phyloP scores from a whole-genome alignment of 2,888 invertebrate genomes.

The Drosophila phalerata region DNA sequence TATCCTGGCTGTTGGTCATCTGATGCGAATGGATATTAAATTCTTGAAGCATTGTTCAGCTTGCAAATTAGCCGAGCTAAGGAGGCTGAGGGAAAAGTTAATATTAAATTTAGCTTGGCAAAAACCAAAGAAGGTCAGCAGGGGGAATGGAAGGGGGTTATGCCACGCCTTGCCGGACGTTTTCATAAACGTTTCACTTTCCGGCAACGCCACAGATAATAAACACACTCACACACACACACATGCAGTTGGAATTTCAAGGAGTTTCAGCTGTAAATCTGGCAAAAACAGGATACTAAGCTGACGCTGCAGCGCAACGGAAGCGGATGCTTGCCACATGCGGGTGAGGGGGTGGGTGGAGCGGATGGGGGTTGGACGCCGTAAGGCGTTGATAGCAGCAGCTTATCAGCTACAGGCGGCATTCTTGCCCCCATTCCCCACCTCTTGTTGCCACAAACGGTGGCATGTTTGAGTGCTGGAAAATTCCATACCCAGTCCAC shows the following conservation, averaged over 20 bases:
- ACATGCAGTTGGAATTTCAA: conserved; percentile 39
- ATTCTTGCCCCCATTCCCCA: neutral
- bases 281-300: conserved; percentile 71
- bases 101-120: conserved; percentile 70
- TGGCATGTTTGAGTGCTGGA: conserved; percentile 38
- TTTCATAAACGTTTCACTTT: conserved; percentile 78
- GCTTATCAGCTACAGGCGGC: conserved; percentile 65
- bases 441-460: neutral
- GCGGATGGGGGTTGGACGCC: conserved; percentile 16
- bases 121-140: conserved; percentile 58
- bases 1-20: conserved; percentile 35
- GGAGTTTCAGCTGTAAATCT: conserved; percentile 73
- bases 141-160: neutral
- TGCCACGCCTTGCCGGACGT: conserved; percentile 59
- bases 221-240: conserved; percentile 18
- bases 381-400: conserved; percentile 75
- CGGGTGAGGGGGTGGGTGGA: conserved; percentile 6
- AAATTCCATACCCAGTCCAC: conserved; percentile 11
- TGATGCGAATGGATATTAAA: conserved; percentile 62
- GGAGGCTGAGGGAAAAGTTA: conserved; percentile 43
- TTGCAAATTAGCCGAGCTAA: conserved; percentile 57
- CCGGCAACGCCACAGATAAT: conserved; percentile 71
- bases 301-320: conserved; percentile 70
- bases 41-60: conserved; percentile 71
- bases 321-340: conserved; percentile 62